These are phyloP conservation scores for Mycetomoellerius zeteki DNA, from an alignment of 1,140 invertebrate species.

Conservation along the genomic window DNA sequence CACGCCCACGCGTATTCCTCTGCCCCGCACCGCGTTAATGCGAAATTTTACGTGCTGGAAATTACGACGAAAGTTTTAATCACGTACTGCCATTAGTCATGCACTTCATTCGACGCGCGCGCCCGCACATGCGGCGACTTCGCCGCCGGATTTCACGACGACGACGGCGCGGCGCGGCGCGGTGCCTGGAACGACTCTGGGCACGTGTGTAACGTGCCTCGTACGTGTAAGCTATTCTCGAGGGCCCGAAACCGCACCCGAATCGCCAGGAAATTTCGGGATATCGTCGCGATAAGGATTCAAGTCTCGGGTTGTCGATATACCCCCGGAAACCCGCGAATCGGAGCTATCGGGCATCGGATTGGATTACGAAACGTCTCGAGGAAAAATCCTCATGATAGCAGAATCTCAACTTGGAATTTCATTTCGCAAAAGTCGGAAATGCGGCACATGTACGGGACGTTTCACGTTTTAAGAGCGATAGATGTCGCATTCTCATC, in stretches of 20 bases:
- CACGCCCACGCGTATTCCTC: slow-evolving; percentile 1
- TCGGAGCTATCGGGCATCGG: slow-evolving; percentile 11
- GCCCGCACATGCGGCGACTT: slow-evolving; percentile 7
- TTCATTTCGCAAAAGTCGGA: slow-evolving; percentile 39
- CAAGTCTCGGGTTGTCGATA: slow-evolving; percentile 11
- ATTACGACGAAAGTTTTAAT: slow-evolving; percentile 84
- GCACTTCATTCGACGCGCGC: slow-evolving; percentile 70
- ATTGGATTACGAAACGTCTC: slow-evolving; percentile 43
- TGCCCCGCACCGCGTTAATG: slow-evolving; percentile 6
- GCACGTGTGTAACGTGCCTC: slow-evolving; percentile 25
- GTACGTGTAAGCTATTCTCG: slow-evolving; percentile 52
- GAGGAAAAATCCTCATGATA: slow-evolving; percentile 24
- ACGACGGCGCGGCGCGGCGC: neutral
- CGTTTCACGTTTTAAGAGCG: neutral
- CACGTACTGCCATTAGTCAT: slow-evolving; percentile 83
- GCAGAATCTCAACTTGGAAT: slow-evolving; percentile 14
- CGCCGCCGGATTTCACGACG: slow-evolving; percentile 25
- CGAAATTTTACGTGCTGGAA: slow-evolving; percentile 74
- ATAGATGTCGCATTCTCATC: neutral
- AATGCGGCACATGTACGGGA: slow-evolving; percentile 21
- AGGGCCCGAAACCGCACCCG: neutral
- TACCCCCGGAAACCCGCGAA: neutral
- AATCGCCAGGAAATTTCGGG: slow-evolving; percentile 20
- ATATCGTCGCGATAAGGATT: slow-evolving; percentile 31
- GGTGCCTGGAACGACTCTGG: neutral